phyloP scores from a whole-genome alignment of 2,888 invertebrate species.

The Stenodera caucasica region DNA sequence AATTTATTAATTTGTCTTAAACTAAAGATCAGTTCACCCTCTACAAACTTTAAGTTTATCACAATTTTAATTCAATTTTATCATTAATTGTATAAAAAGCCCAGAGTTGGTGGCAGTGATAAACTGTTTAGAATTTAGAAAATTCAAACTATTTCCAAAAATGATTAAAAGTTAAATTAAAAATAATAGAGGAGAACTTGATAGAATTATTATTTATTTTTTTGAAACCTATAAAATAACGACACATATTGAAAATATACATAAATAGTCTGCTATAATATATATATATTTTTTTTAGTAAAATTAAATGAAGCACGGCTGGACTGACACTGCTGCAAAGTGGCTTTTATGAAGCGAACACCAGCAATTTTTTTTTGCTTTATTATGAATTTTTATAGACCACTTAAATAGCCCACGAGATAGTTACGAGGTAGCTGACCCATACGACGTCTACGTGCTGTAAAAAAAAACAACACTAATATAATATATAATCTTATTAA shows the following conservation, averaged over 20 bases:
- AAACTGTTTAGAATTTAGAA: too few relatives aligned
- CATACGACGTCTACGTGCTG: constrained; percentile 77
- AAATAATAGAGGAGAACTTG: constrained; percentile 38
- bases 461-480: constrained; percentile 50
- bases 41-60: constrained; percentile 45
- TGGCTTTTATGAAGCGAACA: constrained; percentile 33
- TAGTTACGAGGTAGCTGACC: constrained; percentile 81
- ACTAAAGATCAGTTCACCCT: constrained; percentile 47
- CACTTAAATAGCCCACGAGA: constrained; percentile 67
- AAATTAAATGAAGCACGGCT: constrained; percentile 39
- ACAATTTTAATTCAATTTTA: constrained; percentile 41
- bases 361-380: constrained; percentile 5
- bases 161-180: background rate
- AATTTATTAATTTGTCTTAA: constrained; percentile 42
- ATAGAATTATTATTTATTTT: constrained; percentile 20
- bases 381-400: background rate
- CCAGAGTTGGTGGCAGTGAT: constrained; percentile 42
- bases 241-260: constrained; percentile 38
- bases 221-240: constrained; percentile 39
- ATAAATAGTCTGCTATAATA: constrained; percentile 36
- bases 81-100: constrained; percentile 28
- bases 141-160: too few relatives aligned
- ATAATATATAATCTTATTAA: too few relatives aligned
- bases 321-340: constrained; percentile 32
- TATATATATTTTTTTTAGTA: constrained; percentile 34